phyloP scores from a whole-genome alignment of 64 coral and sea anemone genomes.

The Actinia equina region DNA sequence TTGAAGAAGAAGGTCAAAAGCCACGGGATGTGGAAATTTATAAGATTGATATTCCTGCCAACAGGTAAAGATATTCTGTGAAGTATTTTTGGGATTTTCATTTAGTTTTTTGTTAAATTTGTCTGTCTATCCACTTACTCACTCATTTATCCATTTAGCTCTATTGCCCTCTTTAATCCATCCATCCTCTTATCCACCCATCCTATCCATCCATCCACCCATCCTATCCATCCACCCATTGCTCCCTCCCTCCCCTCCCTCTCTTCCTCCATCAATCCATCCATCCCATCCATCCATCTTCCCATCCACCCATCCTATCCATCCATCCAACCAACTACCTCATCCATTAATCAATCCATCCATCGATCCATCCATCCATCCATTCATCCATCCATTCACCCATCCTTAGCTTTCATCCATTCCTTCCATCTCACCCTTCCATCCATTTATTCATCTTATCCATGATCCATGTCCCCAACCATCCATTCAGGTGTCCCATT shows the following conservation, averaged over 20 bases:
- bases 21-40: conserved; percentile 75
- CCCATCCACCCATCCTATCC: too few relatives aligned
- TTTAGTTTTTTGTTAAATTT: too few relatives aligned
- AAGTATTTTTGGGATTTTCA: too few relatives aligned
- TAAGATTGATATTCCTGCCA: conserved; percentile 97
- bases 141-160: neutral
- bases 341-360: too few relatives aligned
- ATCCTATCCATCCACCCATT: neutral
- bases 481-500: too few relatives aligned
- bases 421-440: too few relatives aligned
- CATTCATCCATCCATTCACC: neutral
- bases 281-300: neutral
- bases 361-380: neutral
- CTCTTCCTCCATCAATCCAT: neutral
- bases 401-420: too few relatives aligned
- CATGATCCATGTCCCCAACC: too few relatives aligned
- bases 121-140: neutral
- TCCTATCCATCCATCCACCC: too few relatives aligned
- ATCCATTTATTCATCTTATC: too few relatives aligned
- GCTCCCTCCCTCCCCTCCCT: neutral
- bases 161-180: neutral
- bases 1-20: conserved; percentile 46
- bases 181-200: neutral
- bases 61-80: conserved; percentile 48
- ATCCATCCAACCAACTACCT: too few relatives aligned